Conservation (phyloP, 2,797 vertebrate genomes). For the Alfaro cultratus region DNA sequence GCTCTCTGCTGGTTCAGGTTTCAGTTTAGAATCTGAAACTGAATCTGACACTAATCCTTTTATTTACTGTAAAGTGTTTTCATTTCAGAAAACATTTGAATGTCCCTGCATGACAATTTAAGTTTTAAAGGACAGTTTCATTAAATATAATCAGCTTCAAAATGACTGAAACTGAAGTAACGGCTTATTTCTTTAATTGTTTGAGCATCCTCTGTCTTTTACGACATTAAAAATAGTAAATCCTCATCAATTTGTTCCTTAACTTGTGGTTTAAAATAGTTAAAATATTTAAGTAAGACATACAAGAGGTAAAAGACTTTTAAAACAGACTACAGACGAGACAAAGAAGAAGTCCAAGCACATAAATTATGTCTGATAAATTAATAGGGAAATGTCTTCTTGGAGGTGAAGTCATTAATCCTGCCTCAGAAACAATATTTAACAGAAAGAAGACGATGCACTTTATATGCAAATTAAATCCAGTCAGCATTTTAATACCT, state of each 20-base stretch:
- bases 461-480: constrained; percentile 6
- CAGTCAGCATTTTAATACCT: background rate
- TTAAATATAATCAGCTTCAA: background rate
- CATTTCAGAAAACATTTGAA: background rate
- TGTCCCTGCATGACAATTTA: no score
- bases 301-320: background rate
- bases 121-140: background rate
- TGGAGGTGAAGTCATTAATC: constrained; percentile 2
- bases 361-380: background rate
- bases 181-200: background rate
- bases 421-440: background rate
- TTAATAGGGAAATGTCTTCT: background rate
- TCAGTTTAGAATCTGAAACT: background rate
- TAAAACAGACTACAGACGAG: background rate
- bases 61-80: background rate
- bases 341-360: background rate
- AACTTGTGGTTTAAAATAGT: background rate
- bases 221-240: background rate
- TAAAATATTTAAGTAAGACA: background rate
- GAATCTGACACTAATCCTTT: background rate
- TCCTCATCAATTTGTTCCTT: background rate
- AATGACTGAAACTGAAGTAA: background rate
- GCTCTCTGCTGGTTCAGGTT: background rate
- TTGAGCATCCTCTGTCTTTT: background rate
- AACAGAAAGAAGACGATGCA: background rate